phyloP scores from a whole-genome alignment of 2,113 vertebrate species.

The Mobula birostris region DNA sequence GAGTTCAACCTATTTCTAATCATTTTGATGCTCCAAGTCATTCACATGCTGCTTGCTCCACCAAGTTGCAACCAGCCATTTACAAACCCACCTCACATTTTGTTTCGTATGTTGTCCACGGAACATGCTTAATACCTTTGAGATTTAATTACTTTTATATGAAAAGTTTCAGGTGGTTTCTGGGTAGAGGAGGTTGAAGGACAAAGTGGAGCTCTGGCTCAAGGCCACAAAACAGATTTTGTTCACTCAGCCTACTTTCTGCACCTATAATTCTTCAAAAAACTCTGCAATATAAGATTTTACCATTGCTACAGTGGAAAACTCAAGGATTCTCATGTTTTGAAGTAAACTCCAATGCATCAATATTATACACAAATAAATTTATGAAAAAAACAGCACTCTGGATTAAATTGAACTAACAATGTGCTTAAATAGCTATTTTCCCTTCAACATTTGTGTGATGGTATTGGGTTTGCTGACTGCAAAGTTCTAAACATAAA shows the following conservation, averaged over 20 bases:
- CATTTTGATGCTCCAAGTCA: background rate
- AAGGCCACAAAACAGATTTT: background rate
- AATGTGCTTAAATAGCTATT: background rate
- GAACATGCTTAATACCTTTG: background rate
- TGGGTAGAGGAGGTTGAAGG: background rate
- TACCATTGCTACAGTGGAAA: background rate
- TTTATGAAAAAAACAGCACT: background rate
- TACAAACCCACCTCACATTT: background rate
- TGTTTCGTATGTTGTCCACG: background rate
- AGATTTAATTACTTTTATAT: background rate
- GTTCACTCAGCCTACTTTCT: background rate
- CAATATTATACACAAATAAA: background rate
- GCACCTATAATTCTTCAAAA: background rate
- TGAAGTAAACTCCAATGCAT: background rate
- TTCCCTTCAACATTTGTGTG: too few relatives aligned
- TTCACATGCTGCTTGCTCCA: background rate
- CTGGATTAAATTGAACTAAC: background rate
- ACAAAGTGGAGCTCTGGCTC: background rate
- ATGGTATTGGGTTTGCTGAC: too few relatives aligned
- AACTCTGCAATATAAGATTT: background rate
- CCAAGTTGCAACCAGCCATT: background rate
- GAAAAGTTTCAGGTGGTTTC: background rate
- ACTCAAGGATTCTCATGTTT: background rate
- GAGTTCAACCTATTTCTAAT: background rate
- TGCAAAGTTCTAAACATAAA: too few relatives aligned